Base-by-base conservation (phyloP, 2,888 invertebrate genomes). In the Orgyia antiqua region DNA sequence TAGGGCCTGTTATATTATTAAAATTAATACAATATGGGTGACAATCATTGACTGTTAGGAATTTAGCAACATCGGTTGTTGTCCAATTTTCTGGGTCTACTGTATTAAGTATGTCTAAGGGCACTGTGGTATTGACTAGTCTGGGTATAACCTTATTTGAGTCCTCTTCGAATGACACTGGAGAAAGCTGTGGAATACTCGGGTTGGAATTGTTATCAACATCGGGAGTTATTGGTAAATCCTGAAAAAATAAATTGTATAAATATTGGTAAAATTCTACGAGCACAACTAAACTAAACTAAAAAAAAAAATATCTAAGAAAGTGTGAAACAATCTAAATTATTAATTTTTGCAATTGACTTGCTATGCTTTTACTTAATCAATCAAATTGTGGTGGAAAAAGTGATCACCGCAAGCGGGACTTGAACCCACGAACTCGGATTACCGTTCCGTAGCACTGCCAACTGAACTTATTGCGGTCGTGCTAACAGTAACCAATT, bases 31-130 rank as follows among this genome's bases (percentile, higher is more conserved):
- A 91, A 65, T 92, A 91, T 6, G 91, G 90, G 33, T 90, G 90
- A 55, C 92, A 92, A 68, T 97, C 97, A 69, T 97, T 97, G 24
- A 94, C 92, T 27, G 94, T 90, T 29, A 98, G 89, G 80, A 97
- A 98, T 71, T 94, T 93, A 11, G 94, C 94, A 5, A 97, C 97
- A 67, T 97, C 96, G 43, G 66, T 45, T 0, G 93, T 89, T 42
- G 91, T 93, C 98, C 97, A 97, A 35, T 70, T 69, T 26, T 78
- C 82, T 1, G 83, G 82, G 4, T 83, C 79, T 1, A 83, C 82
- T 43, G 68, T 89, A 61, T 68, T 90, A 70, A 71, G 87, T 68
- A 65, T 72, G 52, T 70, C 88, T 73, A 76, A 68, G 69, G 71
- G 84, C 64, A 70, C 87, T 10, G 67, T 75, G 21, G 84, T 84